A percentile compares a stretch with the other conserved stretches of the same genome.
These are phyloP conservation scores for Hippasteria phrygiana DNA, from an alignment of 53 echinoderm and acorn worm species.

Conservation along the genomic window DNA sequence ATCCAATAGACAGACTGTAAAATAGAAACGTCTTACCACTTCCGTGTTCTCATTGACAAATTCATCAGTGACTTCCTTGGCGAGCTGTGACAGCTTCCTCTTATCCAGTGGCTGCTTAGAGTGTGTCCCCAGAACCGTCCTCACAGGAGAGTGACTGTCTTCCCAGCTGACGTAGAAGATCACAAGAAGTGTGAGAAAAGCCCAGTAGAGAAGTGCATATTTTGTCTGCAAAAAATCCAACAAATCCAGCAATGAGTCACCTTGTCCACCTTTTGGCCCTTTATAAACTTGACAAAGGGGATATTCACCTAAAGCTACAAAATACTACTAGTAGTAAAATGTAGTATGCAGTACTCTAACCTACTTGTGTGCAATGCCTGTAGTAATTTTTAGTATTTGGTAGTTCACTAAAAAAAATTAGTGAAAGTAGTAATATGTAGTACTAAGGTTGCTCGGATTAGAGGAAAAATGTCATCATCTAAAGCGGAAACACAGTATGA, in stretches of 20 bases:
- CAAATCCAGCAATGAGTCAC: neutral
- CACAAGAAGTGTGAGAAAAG: neutral
- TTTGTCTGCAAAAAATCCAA: slow-evolving; percentile 8
- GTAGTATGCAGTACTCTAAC: no score
- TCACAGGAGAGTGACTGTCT: slow-evolving; percentile 3
- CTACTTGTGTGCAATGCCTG: no score
- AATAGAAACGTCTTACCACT: neutral
- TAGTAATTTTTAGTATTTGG: no score
- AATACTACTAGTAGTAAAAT: no score
- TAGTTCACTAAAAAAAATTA: no score
- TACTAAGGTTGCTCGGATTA: no score
- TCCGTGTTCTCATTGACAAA: slow-evolving; percentile 18
- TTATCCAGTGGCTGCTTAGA: slow-evolving; percentile 19
- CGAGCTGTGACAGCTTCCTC: slow-evolving; percentile 16
- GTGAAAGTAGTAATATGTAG: no score
- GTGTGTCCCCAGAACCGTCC: slow-evolving; percentile 1
- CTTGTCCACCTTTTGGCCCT: no score
- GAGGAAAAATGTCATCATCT: no score
- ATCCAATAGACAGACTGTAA: neutral
- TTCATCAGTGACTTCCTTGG: slow-evolving; percentile 16
- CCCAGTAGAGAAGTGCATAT: slow-evolving; percentile 15
- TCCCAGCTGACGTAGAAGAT: slow-evolving; percentile 15
- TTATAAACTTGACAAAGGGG: no score
- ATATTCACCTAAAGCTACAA: no score
- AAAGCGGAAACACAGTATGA: no score